A percentile compares a stretch with the other conserved stretches of the same genome.
These are phyloP conservation scores for Antedon mediterranea DNA, from an alignment of 53 echinoderm and acorn worm genomes.

Conservation along the genomic window DNA sequence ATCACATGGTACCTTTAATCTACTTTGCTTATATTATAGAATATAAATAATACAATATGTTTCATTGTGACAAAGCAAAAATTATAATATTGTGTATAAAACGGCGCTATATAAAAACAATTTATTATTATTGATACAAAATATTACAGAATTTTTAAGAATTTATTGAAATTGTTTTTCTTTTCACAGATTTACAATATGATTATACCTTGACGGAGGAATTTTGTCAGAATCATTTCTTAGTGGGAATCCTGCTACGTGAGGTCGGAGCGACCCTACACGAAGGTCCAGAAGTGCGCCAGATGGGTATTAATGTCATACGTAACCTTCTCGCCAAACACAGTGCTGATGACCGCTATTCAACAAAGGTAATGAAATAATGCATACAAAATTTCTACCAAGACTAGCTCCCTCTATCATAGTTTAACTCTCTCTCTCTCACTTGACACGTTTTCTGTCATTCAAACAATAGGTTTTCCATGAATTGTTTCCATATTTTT, in stretches of 20 bases:
- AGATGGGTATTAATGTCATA: constrained; percentile 74
- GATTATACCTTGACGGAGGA: constrained; percentile 91
- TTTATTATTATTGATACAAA: not conserved
- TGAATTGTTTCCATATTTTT: no score
- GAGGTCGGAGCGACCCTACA: constrained; percentile 74
- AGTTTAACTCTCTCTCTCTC: not conserved
- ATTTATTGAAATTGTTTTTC: not conserved
- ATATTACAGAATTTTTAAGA: no score
- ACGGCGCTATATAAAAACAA: no score
- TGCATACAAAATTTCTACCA: not conserved
- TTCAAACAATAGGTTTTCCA: no score
- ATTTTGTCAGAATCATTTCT: constrained; percentile 87
- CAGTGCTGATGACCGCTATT: constrained; percentile 84
- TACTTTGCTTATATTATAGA: no score
- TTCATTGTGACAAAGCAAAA: no score
- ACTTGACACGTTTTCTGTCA: no score
- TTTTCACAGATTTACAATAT: constrained; percentile 63
- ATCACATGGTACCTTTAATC: no score
- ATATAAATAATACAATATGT: no score
- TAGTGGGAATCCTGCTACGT: constrained; percentile 73
- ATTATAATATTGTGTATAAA: no score
- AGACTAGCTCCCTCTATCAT: no score
- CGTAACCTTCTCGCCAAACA: constrained; percentile 92
- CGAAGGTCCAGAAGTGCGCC: constrained; percentile 80
- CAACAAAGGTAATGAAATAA: constrained; percentile 41